Percentiles rank a stretch among this genome's conserved stretches.
These are phyloP conservation scores for Eupithecia pulchellata DNA, from an alignment of 2,888 invertebrate genomes.

Conservation along the genomic window DNA sequence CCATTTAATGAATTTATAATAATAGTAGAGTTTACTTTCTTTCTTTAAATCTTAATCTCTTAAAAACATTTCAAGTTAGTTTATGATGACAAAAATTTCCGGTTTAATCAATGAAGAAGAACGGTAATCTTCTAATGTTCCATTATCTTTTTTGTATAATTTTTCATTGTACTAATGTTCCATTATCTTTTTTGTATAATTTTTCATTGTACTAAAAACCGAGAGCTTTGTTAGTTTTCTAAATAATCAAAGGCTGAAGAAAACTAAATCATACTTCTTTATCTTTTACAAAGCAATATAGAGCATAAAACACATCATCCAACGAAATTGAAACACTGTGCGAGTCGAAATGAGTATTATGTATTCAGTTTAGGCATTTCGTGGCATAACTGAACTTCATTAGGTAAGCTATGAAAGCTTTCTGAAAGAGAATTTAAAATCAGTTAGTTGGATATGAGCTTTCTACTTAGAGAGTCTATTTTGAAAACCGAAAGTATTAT, in stretches of 20 bases:
- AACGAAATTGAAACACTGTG: constrained; percentile 2
- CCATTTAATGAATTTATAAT: constrained; percentile 50
- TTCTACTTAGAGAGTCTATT: not conserved
- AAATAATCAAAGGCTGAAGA: not conserved
- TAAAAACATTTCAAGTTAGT: not conserved
- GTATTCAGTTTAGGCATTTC: constrained; percentile 22
- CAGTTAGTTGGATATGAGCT: constrained; percentile 10
- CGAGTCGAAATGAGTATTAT: constrained; percentile 7
- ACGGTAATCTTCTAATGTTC: not conserved
- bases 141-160: not conserved
- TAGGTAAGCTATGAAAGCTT: constrained; percentile 14
- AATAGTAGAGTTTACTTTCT: constrained; percentile 11
- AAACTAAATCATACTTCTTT: not conserved
- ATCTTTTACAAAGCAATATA: not conserved
- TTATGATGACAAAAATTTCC: not conserved
- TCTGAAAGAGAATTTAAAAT: constrained; percentile 26
- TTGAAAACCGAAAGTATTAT: not conserved
- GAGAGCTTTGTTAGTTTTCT: not conserved
- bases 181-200: not conserved
- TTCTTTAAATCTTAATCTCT: not conserved
- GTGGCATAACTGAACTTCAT: constrained; percentile 13
- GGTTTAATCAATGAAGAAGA: not conserved
- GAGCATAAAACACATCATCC: not conserved
- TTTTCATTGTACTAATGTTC: not conserved
- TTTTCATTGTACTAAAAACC: not conserved